Base-by-base conservation (phyloP, 1,140 invertebrate genomes). In the Drosophila persimilis region DNA sequence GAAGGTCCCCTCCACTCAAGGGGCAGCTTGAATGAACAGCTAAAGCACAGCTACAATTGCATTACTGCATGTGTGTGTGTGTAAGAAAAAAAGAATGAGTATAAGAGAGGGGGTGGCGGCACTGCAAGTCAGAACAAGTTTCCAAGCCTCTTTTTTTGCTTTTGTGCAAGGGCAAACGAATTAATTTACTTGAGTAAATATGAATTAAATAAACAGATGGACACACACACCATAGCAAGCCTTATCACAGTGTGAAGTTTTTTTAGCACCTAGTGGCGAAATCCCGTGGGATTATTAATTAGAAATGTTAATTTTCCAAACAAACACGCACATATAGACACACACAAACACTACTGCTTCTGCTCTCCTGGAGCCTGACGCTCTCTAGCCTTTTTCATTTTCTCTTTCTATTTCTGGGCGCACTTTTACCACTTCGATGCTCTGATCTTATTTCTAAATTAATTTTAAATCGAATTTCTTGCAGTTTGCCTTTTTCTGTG, bases 81-180 rank as follows among this genome's bases (percentile, higher is more conserved):
- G 60, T 35, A 53, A 39, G 65, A 66, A 69, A 48, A 69, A 50
- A 56, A 63, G 56, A 66, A 41, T 41, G 53, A 62, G 24, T 39
- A 6, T n/a, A 66, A 22, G 48, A 26, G 26, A n/a, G 24, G 51
- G 31, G 29, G 7, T 31, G 31, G 46, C 45, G 44, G 26, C 31
- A 67, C 50, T 67, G 43, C 60, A 63, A 24, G 53, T 45, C 55
- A 66, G 41, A 75, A 73, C 69, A 31, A 73, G 58, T 55, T 73
- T 62, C 31, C 50, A 53, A 56, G 57, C 63, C n/a, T 60, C 20
- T 39, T 59, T 64, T 77, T 52, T 78, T 79, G 51, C 77, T 80
- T 48, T 74, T 86, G 51, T 59, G 72, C 80, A 85, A 85, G 80
- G 80, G 80, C 80, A 80, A 79, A 67, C 47, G 69, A 86, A 86